Base-by-base conservation (phyloP, 2,113 vertebrate genomes). In the Malurus cyaneus region DNA sequence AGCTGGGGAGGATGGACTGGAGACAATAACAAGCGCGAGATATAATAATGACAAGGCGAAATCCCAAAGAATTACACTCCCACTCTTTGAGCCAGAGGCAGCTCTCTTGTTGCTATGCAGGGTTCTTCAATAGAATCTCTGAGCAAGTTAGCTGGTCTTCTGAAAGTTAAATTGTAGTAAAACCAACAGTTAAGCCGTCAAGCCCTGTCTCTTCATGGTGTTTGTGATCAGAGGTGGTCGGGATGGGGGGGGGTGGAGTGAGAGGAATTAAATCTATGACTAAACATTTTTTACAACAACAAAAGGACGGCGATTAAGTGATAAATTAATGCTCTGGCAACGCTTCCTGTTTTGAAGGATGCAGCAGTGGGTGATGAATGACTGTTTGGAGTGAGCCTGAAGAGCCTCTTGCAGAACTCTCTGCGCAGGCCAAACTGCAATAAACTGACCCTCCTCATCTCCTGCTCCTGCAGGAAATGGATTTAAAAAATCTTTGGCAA, bases 11-110 rank as follows among this genome's bases (percentile, higher is more conserved):
- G 73, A 91, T 90, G 87, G 91, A 89, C 96, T 93, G 95, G 94
- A 97, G 95, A 79, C 92, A 97, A 97, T 97, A 98, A 98, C 98
- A 98, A 98, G 96, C 97, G 92, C 96, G 97, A 95, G 84, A 95
- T 95, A 97, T 95, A 97, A 98, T 97, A 98, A 94, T 93, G 93
- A 94, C 94, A 95, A 92, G 95, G 98, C 98, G 89, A 98, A 98
- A 98, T 98, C 97, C 97, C 97, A 98, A 97, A 96, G 97, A 98
- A 97, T 98, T 97, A 98, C 97, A 98, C 98, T 97, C 98, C 98
- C 98, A 96, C 96, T 98, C 96, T 98, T 92, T 97, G 95, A 97
- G 96, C 97, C 77, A 96, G 91, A 67, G 92, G 91, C 93, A 89
- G 86, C 66, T 92, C 18, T 76, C 89, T 95, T 94, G 90, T 93